Percentiles rank a stretch among this genome's conserved stretches.
Conservation (phyloP, 1,140 invertebrate species). For the Chelonus insularis region DNA sequence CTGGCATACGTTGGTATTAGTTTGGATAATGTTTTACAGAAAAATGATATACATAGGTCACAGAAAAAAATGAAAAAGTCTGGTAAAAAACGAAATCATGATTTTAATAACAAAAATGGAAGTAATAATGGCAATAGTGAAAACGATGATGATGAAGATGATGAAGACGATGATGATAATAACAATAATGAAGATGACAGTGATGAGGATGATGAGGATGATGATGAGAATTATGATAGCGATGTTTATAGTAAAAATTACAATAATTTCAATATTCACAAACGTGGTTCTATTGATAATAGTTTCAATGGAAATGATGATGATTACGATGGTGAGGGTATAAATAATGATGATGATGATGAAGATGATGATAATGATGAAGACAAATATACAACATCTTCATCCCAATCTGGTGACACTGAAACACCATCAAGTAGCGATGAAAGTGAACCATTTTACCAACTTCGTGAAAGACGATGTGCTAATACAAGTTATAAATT, state of each 20-base stretch:
- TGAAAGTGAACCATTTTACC: conserved; percentile 76
- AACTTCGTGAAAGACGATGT: conserved; percentile 73
- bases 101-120: neutral
- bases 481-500: conserved; percentile 80
- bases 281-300: no score
- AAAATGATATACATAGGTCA: conserved; percentile 40
- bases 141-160: conserved; percentile 11
- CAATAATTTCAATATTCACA: no score
- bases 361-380: neutral
- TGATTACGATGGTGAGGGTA: neutral
- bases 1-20: conserved; percentile 78
- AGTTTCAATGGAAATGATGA: conserved; percentile 22
- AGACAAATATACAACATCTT: neutral
- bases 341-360: no score
- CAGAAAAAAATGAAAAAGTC: conserved; percentile 42
- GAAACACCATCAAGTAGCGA: conserved; percentile 62
- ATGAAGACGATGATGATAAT: no score
- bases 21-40: conserved; percentile 72
- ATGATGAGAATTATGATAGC: no score
- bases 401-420: conserved; percentile 44
- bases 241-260: no score
- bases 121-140: conserved; percentile 27
- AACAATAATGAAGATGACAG: neutral
- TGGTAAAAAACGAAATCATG: conserved; percentile 23
- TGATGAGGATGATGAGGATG: conserved; percentile 15